Base-by-base conservation (phyloP, 2,888 invertebrate species). In the Hydroisotoma schaefferi region DNA sequence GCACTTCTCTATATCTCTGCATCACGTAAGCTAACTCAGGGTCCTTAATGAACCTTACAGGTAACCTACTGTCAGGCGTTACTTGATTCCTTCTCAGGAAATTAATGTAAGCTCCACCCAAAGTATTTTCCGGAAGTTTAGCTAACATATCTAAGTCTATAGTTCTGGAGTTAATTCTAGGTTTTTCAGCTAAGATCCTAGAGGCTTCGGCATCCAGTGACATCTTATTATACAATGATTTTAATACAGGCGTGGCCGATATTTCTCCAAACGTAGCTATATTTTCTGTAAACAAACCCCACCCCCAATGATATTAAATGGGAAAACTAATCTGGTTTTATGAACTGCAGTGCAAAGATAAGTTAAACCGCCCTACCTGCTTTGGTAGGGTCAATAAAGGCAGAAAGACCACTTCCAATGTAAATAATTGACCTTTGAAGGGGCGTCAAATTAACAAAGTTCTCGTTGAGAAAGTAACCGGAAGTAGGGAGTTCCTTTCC, bases 1-100 rank as follows among this genome's bases (percentile, higher is more conserved):
- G 99, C 8, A 90, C 88, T 80, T 99, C 97, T 68, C 99, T 84
- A 76, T 99, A 99, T 56, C 99, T 82, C 77, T 94, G 93, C 88
- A 99, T 94, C 47, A 98, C 88, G 79, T 97, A 99, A 3, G 94
- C 94, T 72, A 94, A 78, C 67, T 94, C 87, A 1, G 85, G 79
- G 77, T 98, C 90, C 69, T 91, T 86, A 49, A 99, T 84, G 78
- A 95, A 99, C 73, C 89, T 88, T 0, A 99, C 97, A 18, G 88
- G 84, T 68, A 87, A 80, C 65, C 99, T 82, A 29, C 90, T 87
- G 80, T 99, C 98, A 0, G 99, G 95, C 4, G 90, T 90, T 1
- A 98, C 94, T 71, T 88, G 84, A 79, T 95, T 91, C 62, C 83
- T 82, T 59, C 81, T 80, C 73, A 97, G 82, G 78, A 95, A 98